Base-by-base conservation (phyloP, 1,140 invertebrate genomes). In the Hyposmocoma kahamanoa region DNA sequence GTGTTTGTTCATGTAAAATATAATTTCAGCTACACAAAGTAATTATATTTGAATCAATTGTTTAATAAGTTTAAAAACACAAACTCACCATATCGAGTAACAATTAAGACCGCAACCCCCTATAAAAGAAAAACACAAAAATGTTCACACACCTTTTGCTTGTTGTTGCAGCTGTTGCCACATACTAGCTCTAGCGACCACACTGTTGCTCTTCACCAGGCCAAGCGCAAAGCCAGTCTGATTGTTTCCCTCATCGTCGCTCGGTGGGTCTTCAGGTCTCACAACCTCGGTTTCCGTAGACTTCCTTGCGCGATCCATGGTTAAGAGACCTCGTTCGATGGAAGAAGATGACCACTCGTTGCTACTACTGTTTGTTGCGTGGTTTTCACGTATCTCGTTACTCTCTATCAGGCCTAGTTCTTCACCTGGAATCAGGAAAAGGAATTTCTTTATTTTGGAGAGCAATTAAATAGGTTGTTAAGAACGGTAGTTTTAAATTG, bases 81-180 rank as follows among this genome's bases (percentile, higher is more conserved):
- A n/a, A n/a, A n/a, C n/a, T n/a, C n/a, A n/a, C n/a, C n/a, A n/a
- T n/a, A n/a, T n/a, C n/a, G n/a, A n/a, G n/a, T n/a, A n/a, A n/a
- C n/a, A n/a, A n/a, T n/a, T n/a, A n/a, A n/a, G n/a, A n/a, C n/a
- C n/a, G n/a, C n/a, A n/a, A n/a, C n/a, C n/a, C n/a, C n/a, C n/a
- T n/a, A n/a, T n/a, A n/a, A n/a, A n/a, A n/a, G n/a, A n/a, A n/a
- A n/a, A n/a, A n/a, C n/a, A n/a, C n/a, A n/a, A 5, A 26, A 26
- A 26, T 26, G 11, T 26, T 26, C 32, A 10, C 24, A 28, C 17
- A 87, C 83, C 80, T 85, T 84, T 84, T 38, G 85, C 85, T 60
- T 90, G 87, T 56, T 90, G 80, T 54, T 91, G 90, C 58, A 91
- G 55, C 56, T 90, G 88, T 61, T 89, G 88, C 80, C 90, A 91